Evolutionary conservation across 2,797 vertebrate species (phyloP).

Genomic region (Ataeniobius toweri): DNA sequence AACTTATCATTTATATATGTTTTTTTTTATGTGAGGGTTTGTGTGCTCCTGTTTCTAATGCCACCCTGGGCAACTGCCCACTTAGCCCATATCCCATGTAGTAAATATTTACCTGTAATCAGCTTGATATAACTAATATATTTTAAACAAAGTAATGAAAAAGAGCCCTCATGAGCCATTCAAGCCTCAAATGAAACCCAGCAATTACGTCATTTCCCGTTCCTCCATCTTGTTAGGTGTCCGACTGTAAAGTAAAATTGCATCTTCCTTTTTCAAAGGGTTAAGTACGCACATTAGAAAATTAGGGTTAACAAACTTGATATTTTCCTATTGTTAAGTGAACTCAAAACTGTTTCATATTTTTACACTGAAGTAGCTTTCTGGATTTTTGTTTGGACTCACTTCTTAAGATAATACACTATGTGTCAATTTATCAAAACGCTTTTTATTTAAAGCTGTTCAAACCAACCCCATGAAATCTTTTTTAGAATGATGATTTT

Average conservation of each 20-base stretch:
- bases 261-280: not conserved
- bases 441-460: not conserved
- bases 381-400: not conserved
- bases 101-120: not conserved
- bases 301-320: not conserved
- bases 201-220: not conserved
- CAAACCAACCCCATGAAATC: not conserved
- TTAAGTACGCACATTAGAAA: not conserved
- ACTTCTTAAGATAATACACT: not conserved
- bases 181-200: not conserved
- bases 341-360: not conserved
- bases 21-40: too few species aligned
- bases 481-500: not conserved
- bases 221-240: not conserved
- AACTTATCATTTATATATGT: too few species aligned
- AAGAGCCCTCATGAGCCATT: not conserved
- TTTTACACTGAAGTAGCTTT: not conserved
- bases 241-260: not conserved
- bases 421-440: not conserved
- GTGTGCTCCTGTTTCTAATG: not conserved
- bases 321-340: not conserved
- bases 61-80: not conserved
- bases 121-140: not conserved
- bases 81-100: too few species aligned
- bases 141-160: not conserved